phyloP scores from a whole-genome alignment of 2,888 invertebrate genomes.

The Lepetodrilus schrolli region DNA sequence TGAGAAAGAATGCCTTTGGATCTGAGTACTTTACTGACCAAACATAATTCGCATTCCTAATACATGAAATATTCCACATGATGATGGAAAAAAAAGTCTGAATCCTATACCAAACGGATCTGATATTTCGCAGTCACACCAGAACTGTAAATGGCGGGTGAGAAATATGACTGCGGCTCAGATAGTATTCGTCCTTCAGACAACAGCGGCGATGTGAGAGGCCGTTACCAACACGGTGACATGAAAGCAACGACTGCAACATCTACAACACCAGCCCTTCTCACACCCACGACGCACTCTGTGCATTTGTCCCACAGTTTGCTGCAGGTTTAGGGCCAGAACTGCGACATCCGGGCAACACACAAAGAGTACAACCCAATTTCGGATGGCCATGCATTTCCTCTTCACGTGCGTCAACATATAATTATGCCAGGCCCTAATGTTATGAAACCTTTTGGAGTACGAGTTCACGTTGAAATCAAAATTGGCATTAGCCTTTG shows the following conservation, averaged over 20 bases:
- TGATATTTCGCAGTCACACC: not conserved
- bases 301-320: constrained; percentile 1
- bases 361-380: too few species aligned
- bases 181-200: not conserved
- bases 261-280: not conserved
- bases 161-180: not conserved
- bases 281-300: not conserved
- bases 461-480: too few species aligned
- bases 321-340: not conserved
- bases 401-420: too few species aligned
- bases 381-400: too few species aligned
- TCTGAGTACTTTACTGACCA: too few species aligned
- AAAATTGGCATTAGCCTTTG: too few species aligned
- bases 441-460: too few species aligned
- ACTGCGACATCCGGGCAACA: constrained; percentile 15
- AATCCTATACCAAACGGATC: not conserved
- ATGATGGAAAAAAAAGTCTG: too few species aligned
- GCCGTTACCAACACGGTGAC: not conserved
- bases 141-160: not conserved
- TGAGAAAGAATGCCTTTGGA: too few species aligned
- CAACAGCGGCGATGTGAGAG: not conserved
- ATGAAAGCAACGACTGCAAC: not conserved
- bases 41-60: too few species aligned
- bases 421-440: too few species aligned
- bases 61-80: too few species aligned